Percentiles rank a stretch among this genome's conserved stretches.
These are phyloP conservation scores for Antrozous pallidus DNA, from an alignment of 2,797 vertebrate species.

Conservation along the genomic window DNA sequence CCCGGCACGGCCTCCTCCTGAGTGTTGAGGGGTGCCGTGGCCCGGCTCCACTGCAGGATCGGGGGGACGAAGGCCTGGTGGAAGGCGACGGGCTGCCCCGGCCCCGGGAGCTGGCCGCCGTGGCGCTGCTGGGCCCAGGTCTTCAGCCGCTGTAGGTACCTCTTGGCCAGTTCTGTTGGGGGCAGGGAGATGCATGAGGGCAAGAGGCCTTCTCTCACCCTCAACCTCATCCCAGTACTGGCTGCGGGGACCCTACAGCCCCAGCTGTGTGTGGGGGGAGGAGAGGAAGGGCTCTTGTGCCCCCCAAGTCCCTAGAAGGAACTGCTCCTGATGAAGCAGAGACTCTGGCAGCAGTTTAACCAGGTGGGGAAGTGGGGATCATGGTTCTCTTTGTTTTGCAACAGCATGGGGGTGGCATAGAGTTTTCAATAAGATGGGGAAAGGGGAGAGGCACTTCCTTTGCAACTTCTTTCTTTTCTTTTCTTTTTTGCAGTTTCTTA, in stretches of 20 bases:
- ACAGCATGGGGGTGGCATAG: fast-evolving
- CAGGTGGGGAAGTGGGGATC: too few species aligned
- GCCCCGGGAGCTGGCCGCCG: not conserved
- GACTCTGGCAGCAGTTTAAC: not conserved
- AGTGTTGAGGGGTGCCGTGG: conserved; percentile 37
- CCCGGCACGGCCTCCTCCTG: conserved; percentile 41
- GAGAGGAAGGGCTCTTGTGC: not conserved
- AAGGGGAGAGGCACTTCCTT: not conserved
- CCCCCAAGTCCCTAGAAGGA: not conserved
- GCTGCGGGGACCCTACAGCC: not conserved
- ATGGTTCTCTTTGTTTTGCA: not conserved
- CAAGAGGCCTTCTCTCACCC: not conserved
- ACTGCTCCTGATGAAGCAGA: not conserved
- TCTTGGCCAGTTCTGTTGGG: conserved; percentile 83
- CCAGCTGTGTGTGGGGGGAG: not conserved
- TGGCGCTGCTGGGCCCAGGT: conserved; percentile 78
- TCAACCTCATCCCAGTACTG: too few species aligned
- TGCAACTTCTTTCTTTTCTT: not conserved
- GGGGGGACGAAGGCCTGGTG: conserved; percentile 85
- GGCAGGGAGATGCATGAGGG: not conserved
- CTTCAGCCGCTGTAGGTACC: conserved; percentile 80
- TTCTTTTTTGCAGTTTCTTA: not conserved
- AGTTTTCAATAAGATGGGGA: not conserved
- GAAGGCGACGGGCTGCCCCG: conserved; percentile 57
- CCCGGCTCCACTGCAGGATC: conserved; percentile 78